phyloP scores from a whole-genome alignment of 1,140 invertebrate species.

The Grapholita molesta region DNA sequence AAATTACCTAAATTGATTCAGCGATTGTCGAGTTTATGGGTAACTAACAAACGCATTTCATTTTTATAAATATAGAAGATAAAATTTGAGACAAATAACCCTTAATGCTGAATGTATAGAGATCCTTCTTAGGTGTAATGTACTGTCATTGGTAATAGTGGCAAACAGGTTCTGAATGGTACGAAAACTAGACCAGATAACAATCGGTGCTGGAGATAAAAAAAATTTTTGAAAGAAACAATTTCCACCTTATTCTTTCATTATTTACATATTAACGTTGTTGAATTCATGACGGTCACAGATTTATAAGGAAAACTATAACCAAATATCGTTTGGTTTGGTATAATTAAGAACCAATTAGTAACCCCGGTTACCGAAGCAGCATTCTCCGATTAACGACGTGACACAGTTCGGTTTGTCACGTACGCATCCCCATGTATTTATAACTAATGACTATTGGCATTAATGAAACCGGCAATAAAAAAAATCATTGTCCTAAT shows the following conservation, averaged over 20 bases:
- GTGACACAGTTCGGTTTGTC: slow-evolving; percentile 56
- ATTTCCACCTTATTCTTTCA: not conserved
- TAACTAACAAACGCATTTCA: too few relatives aligned
- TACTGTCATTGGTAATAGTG: too few relatives aligned
- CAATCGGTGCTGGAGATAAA: too few relatives aligned
- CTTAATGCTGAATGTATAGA: too few relatives aligned
- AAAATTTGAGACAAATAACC: too few relatives aligned
- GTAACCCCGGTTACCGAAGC: slow-evolving; percentile 1
- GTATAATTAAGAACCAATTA: slow-evolving; percentile 12
- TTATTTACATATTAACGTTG: not conserved
- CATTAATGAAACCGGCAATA: slow-evolving; percentile 52
- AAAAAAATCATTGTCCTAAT: slow-evolving; percentile 52
- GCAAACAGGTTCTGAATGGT: too few relatives aligned
- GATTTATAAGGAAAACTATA: not conserved
- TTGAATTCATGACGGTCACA: not conserved
- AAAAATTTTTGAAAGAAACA: not conserved
- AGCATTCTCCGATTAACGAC: not conserved
- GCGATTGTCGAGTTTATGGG: too few relatives aligned
- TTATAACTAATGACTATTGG: slow-evolving; percentile 36
- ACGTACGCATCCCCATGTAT: slow-evolving; percentile 49
- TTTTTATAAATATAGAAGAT: too few relatives aligned
- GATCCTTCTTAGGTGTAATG: too few relatives aligned
- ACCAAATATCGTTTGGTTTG: not conserved
- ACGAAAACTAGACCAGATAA: too few relatives aligned
- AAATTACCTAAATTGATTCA: too few relatives aligned